Conservation (phyloP, 2,113 vertebrate genomes). For the Heloderma charlesbogerti region DNA sequence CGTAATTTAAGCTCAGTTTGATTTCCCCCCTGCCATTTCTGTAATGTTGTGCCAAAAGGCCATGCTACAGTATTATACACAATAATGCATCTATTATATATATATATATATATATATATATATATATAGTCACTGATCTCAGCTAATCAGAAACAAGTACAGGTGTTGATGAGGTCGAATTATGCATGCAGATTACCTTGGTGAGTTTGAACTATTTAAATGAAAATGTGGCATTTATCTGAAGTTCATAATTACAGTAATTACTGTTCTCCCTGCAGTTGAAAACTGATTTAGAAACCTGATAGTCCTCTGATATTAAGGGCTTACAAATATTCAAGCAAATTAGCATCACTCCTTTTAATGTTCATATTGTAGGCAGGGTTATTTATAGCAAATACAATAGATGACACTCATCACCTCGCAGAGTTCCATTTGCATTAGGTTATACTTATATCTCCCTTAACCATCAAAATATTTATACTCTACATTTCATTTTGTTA, state of each 20-base stretch:
- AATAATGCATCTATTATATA: neutral
- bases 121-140: constrained; percentile 3
- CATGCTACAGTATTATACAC: neutral
- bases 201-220: constrained; percentile 31
- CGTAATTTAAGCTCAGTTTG: constrained; percentile 40
- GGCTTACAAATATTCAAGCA: constrained; percentile 26
- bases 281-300: constrained; percentile 21
- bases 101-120: neutral
- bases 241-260: constrained; percentile 24
- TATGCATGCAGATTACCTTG: constrained; percentile 26
- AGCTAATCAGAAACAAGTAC: constrained; percentile 12
- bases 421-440: neutral
- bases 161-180: constrained; percentile 3
- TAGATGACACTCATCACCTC: neutral
- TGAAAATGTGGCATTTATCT: constrained; percentile 15
- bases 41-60: neutral
- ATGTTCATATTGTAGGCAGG: neutral
- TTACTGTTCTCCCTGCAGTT: neutral
- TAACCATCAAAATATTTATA: constrained; percentile 13
- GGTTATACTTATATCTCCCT: neutral
- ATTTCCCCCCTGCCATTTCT: constrained; percentile 14
- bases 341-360: constrained; percentile 10
- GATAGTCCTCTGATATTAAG: constrained; percentile 16
- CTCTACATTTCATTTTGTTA: constrained; percentile 4
- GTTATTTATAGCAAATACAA: constrained; percentile 29